These are phyloP conservation scores for Chaunax sp. DNA, from an alignment of 2,797 vertebrate genomes.

Conservation along the genomic window DNA sequence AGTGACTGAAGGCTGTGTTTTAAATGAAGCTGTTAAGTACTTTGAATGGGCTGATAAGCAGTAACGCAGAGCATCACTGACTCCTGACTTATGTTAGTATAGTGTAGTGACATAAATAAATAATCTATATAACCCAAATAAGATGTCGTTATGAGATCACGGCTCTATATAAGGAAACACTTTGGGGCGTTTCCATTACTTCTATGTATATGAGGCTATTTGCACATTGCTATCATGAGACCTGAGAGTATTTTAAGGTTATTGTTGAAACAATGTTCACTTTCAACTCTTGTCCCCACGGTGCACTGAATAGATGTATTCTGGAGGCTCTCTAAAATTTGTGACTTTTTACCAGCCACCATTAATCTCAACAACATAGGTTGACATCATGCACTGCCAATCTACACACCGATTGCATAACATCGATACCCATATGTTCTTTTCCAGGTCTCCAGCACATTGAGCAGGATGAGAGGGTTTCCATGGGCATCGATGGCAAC, in stretches of 20 bases:
- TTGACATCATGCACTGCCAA: not conserved
- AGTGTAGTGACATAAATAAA: constrained; percentile 2
- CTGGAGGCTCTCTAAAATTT: not conserved
- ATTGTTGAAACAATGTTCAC: not conserved
- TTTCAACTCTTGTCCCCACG: not conserved
- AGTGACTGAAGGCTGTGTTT: constrained; percentile 30
- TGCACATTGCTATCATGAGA: constrained; percentile 10
- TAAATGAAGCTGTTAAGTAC: constrained; percentile 39
- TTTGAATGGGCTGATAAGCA: constrained; percentile 20
- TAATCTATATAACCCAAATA: constrained; percentile 46
- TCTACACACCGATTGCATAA: not conserved
- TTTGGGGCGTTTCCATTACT: constrained; percentile 42
- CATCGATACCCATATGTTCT: constrained; percentile 31
- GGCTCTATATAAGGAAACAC: constrained; percentile 36
- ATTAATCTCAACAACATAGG: not conserved
- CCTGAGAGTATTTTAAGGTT: not conserved
- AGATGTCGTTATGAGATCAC: constrained; percentile 10
- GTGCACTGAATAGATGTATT: not conserved
- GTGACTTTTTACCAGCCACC: not conserved
- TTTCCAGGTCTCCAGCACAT: constrained; percentile 91
- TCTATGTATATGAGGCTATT: constrained; percentile 7
- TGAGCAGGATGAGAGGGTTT: constrained; percentile 90
- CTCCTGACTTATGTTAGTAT: constrained; percentile 24
- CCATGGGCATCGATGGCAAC: constrained; percentile 92
- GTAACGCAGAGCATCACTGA: constrained; percentile 39